These are phyloP conservation scores for Erinaceus europaeus DNA, from an alignment of 2,113 vertebrate genomes.

Conservation along the genomic window DNA sequence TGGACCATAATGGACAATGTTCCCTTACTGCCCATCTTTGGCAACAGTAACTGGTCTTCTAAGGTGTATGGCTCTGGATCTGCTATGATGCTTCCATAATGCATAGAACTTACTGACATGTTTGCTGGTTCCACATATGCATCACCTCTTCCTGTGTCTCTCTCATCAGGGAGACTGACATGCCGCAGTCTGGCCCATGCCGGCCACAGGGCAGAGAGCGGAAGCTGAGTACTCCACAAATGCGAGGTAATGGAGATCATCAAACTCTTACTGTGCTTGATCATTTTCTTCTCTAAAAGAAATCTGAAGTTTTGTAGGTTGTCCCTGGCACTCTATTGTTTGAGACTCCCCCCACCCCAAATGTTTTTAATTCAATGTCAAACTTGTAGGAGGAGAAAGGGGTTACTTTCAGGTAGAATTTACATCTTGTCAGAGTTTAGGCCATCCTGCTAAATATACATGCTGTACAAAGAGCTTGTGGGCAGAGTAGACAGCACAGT, in stretches of 20 bases:
- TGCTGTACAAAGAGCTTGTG: no score
- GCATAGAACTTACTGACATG: neutral
- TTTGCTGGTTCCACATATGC: neutral
- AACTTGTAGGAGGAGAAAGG: neutral
- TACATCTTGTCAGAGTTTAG: neutral
- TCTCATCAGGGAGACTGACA: conserved; percentile 59
- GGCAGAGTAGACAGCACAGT: no score
- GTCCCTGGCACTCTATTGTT: neutral
- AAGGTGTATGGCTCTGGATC: neutral
- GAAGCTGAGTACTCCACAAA: conserved; percentile 57
- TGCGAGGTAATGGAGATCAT: conserved; percentile 60
- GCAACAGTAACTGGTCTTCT: neutral
- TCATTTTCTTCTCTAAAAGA: neutral
- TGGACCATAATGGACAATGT: neutral
- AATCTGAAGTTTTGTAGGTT: neutral
- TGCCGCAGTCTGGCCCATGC: conserved; percentile 1
- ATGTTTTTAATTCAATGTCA: neutral
- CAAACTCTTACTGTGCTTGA: neutral
- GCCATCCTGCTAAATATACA: no score
- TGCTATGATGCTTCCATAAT: neutral
- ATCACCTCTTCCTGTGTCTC: neutral
- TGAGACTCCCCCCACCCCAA: neutral
- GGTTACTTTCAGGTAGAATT: neutral
- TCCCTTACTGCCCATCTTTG: neutral
- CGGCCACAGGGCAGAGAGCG: conserved; percentile 25